Evolutionary conservation across 2,888 invertebrate species (phyloP).

Genomic region (Megaustenia siamemsis): DNA sequence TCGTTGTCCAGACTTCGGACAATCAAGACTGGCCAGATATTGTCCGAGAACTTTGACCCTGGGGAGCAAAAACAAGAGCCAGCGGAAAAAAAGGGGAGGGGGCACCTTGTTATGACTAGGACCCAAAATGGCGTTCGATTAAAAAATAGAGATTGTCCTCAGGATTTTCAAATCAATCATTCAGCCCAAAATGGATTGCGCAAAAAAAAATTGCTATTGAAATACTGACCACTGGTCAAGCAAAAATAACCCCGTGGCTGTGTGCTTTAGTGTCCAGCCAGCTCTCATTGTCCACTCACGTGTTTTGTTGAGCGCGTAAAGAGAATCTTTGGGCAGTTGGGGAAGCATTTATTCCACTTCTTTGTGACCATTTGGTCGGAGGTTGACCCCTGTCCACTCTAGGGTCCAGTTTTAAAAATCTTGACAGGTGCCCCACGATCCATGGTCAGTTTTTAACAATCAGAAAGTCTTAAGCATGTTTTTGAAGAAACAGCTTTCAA

Average conservation of each 20-base stretch:
- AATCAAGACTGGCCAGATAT: constrained; percentile 5
- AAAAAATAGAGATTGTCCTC: constrained; percentile 19
- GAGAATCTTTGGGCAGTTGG: constrained; percentile 25
- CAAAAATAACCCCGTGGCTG: constrained; percentile 30
- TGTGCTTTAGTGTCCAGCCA: neutral
- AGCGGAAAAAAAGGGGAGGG: neutral
- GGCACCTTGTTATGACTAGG: neutral
- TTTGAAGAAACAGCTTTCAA: constrained; percentile 44
- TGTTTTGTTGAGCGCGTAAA: constrained; percentile 23
- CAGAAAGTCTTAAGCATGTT: constrained; percentile 43
- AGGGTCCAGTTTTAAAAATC: constrained; percentile 46
- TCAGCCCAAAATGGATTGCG: neutral
- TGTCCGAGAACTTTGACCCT: neutral
- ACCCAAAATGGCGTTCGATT: constrained; percentile 12
- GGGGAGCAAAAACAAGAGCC: neutral
- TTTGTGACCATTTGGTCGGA: constrained; percentile 41
- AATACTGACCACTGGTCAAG: constrained; percentile 50
- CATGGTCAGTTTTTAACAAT: constrained; percentile 49
- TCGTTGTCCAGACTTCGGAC: constrained; percentile 12
- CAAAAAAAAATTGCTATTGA: constrained; percentile 32
- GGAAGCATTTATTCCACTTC: constrained; percentile 24
- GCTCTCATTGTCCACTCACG: constrained; percentile 44
- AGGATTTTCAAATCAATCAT: constrained; percentile 41
- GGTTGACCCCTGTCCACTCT: constrained; percentile 48
- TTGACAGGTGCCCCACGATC: constrained; percentile 52